Evolutionary conservation across 2,888 invertebrate genomes (phyloP), one percentile per base, ranked within the genome.

Genomic region (Podotricha telesiphe): DNA sequence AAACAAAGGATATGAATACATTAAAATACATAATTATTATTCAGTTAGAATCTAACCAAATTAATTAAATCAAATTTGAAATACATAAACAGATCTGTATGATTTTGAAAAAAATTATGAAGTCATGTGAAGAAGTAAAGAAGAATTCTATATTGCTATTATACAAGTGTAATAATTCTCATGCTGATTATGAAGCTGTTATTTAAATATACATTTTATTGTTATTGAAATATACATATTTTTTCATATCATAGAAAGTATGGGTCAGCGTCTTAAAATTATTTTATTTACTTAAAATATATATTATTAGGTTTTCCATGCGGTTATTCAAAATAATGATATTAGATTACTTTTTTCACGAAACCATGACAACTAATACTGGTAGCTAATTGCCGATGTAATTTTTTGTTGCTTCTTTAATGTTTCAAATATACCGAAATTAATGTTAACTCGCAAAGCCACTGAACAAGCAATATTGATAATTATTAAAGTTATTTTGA

Each of bases 191-290:
- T 64, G 10, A 70, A 73, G 68, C 63, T 40, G 64, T 48, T 48
- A 64, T 48, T 69, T 67, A 62, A 20, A 58, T 51, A 65, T 37
- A 65, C 53, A 55, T n/a, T 55, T 17, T 55, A 28, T n/a, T 53
- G 42, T 28, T 51, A 51, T 51, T 50, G 0, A 42, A 42, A 4
- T 42, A 13, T 42, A 40, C 20, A 22, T 51, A 61, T 45, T 48
- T 48, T 51, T 55, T 66, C 11, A 65, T 65, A 70, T 72, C 74
- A 71, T 71, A 77, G 78, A 82, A 84, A 82, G 77, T 84, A 84
- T 86, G 87, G 87, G 85, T 86, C 88, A 87, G 87, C 79, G 82
- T 85, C 82, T 77, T 51, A 19, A 68, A 70, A 34, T 73, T 70
- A 71, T 62, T 69, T 72, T 50, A 67, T 61, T 68, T 71, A 63